Base-by-base conservation (phyloP, 2,888 invertebrate species). In the Laspeyria flexula region DNA sequence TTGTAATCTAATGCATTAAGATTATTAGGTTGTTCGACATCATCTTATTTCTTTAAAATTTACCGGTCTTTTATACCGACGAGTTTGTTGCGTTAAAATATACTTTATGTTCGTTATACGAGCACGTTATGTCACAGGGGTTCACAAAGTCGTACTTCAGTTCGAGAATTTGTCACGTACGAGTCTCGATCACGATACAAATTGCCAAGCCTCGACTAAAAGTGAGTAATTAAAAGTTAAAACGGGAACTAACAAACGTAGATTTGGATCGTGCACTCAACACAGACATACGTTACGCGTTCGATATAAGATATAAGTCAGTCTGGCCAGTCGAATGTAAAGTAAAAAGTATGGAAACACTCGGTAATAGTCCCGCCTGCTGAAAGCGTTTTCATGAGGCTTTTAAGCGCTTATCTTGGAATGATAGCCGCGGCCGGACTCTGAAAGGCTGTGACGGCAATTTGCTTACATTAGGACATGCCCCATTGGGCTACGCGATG, bases 321-420 rank as follows among this genome's bases (percentile, higher is more conserved):
- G 67, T 70, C 69, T 65, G 59, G 62, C 69, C 75, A 69, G 73
- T 73, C 73, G 60, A 65, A 71, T 57, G 69, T 65, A 72, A 77
- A 84, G 83, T 77, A 86, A 90, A 88, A 88, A 87, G 81, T 86
- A 79, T 75, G 75, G 77, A 75, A 82, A 77, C 77, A 79, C 75
- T 66, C 78, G 60, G 84, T 86, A 88, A 86, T 85, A 88, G 85
- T 83, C 79, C 79, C 73, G 80, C 77, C 79, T 77, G 79, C 85
- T 89, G 86, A 90, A 90, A 90, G 86, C 89, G 85, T 81, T 90
- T 86, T 88, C 85, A 78, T 83, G 83, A 85, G 82, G 92, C 92
- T 91, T 91, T 91, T 91, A 90, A 91, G 88, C 90, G 91, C 90
- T 91, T 90, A 91, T 91, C 92, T 90, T 89, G 87, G 83, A 89